Conservation (phyloP, 2,888 invertebrate genomes). For the Euclidia mi region DNA sequence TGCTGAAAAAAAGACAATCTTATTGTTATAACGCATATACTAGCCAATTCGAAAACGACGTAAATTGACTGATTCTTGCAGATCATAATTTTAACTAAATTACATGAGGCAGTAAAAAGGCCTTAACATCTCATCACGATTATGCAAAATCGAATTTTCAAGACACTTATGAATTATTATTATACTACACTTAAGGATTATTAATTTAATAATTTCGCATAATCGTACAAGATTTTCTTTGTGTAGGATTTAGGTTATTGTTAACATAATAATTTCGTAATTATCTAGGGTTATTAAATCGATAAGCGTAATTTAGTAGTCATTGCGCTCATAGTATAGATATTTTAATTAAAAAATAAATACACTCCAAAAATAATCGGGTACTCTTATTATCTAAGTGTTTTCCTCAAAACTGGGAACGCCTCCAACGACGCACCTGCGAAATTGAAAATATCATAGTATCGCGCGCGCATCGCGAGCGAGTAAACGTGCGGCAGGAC, state of each 20-base stretch:
- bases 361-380: conserved; percentile 84
- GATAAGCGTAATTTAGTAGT: conserved; percentile 84
- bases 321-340: conserved; percentile 77
- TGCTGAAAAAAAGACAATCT: too few relatives aligned
- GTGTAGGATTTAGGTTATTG: conserved; percentile 37
- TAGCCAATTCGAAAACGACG: too few relatives aligned
- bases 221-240: conserved; percentile 10
- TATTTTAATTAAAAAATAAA: conserved; percentile 76
- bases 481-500: too few relatives aligned
- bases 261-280: conserved; percentile 24
- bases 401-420: conserved; percentile 75
- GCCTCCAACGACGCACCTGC: conserved; percentile 80
- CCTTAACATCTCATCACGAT: conserved; percentile 28
- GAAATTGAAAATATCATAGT: conserved; percentile 42
- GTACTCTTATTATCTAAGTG: conserved; percentile 58
- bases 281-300: conserved; percentile 74
- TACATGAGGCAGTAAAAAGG: conserved; percentile 43
- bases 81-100: conserved; percentile 22
- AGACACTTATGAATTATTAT: too few relatives aligned
- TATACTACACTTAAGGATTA: not conserved
- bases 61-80: too few relatives aligned
- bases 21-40: too few relatives aligned
- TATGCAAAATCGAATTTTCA: conserved; percentile 11
- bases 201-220: conserved; percentile 15
- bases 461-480: too few relatives aligned